Conservation (phyloP, 2,797 vertebrate species). For the Aldrovandia affinis region DNA sequence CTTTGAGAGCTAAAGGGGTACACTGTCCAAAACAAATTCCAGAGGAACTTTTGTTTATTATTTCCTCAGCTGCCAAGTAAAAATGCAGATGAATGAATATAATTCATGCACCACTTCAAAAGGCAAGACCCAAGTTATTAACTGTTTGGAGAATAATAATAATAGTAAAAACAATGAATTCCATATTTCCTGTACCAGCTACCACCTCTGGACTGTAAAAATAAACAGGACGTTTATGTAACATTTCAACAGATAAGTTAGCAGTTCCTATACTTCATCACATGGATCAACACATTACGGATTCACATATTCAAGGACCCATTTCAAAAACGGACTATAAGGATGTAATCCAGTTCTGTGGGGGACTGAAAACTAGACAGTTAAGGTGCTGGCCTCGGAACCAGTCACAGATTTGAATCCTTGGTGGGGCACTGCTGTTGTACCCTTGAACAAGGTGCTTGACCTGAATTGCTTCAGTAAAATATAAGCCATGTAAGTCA, state of each 20-base stretch:
- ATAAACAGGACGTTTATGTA: not conserved
- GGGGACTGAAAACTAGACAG: not conserved
- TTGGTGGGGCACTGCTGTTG: not conserved
- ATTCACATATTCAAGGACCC: not conserved
- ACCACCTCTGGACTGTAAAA: not conserved
- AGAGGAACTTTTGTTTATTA: not conserved
- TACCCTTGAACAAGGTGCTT: not conserved
- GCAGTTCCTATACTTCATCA: not conserved
- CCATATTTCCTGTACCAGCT: not conserved
- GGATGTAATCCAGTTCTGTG: not conserved
- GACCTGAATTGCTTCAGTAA: not conserved
- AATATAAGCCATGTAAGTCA: not conserved
- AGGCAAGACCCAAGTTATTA: not conserved
- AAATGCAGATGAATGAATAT: not conserved
- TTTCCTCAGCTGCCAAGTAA: not conserved
- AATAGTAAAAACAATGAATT: conserved; percentile 1
- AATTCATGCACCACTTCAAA: not conserved
- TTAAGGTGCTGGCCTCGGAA: not conserved
- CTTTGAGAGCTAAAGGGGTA: not conserved
- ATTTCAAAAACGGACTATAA: not conserved
- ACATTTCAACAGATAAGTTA: not conserved
- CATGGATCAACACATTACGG: not conserved
- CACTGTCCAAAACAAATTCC: not conserved
- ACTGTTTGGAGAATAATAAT: not conserved
- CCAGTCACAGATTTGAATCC: not conserved